phyloP scores from a whole-genome alignment of 2,888 invertebrate species.

The Cheilosia grossa region DNA sequence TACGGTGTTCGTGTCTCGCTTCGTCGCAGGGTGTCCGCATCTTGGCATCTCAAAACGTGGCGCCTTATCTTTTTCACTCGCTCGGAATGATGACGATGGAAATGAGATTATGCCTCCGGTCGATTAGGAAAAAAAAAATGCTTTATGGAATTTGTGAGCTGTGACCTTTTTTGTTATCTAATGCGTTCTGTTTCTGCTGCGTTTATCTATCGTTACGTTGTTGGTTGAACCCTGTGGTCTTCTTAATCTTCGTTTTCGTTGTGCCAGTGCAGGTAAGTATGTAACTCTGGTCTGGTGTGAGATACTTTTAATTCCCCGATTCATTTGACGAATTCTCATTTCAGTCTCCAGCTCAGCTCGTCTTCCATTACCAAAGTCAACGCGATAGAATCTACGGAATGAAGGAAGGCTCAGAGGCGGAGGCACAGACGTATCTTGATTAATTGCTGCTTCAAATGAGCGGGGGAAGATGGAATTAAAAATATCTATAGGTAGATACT shows the following conservation, averaged over 20 bases:
- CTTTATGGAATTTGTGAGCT: conserved; percentile 56
- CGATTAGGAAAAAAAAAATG: conserved; percentile 55
- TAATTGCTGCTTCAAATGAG: conserved; percentile 55
- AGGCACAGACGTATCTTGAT: conserved; percentile 51
- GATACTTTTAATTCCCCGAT: conserved; percentile 58
- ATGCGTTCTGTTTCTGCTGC: conserved; percentile 21
- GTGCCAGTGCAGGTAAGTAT: too few species aligned
- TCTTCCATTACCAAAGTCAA: conserved; percentile 36
- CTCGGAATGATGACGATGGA: conserved; percentile 24
- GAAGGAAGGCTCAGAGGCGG: conserved; percentile 14
- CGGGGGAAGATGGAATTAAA: conserved; percentile 47
- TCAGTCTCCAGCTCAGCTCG: conserved; percentile 36
- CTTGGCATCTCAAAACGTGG: conserved; percentile 68
- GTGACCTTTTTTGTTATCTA: conserved; percentile 50
- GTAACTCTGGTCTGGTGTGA: conserved; percentile 39
- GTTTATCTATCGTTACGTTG: conserved; percentile 2
- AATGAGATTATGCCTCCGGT: conserved; percentile 65
- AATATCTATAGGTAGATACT: background rate
- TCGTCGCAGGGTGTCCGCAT: conserved; percentile 41
- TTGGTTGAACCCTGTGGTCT: conserved; percentile 15
- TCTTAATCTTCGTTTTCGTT: background rate
- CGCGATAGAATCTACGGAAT: background rate
- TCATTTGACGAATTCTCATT: conserved; percentile 67
- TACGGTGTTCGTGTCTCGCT: conserved; percentile 56
- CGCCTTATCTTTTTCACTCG: conserved; percentile 63